These are phyloP conservation scores for Percopsis transmontana DNA, from an alignment of 2,113 vertebrate genomes.

Conservation along the genomic window DNA sequence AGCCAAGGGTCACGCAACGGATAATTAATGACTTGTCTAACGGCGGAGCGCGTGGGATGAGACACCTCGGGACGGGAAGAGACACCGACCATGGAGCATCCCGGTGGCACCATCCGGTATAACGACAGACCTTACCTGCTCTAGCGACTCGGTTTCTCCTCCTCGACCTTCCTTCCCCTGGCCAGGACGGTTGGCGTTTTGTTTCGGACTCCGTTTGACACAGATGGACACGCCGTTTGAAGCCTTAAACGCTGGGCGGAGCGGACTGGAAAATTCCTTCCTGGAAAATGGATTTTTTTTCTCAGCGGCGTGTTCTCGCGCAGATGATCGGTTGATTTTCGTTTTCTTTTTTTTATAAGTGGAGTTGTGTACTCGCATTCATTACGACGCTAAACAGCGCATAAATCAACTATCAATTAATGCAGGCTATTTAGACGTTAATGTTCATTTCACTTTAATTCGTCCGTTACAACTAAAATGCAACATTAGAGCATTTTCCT, in stretches of 20 bases:
- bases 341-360: neutral
- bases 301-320: constrained; percentile 34
- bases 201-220: constrained; percentile 30
- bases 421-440: neutral
- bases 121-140: constrained; percentile 80
- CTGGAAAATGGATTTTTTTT: constrained; percentile 24
- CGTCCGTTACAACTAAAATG: neutral
- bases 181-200: neutral
- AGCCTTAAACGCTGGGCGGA: constrained; percentile 3
- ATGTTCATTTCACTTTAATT: neutral
- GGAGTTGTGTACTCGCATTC: neutral
- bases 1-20: constrained; percentile 71
- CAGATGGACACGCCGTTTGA: constrained; percentile 17
- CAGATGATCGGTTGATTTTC: neutral
- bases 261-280: neutral
- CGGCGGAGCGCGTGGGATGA: constrained; percentile 53
- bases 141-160: constrained; percentile 15
- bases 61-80: constrained; percentile 52
- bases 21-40: constrained; percentile 78
- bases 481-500: no score
- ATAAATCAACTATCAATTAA: neutral
- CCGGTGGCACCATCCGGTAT: constrained; percentile 39
- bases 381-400: neutral
- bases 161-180: neutral
- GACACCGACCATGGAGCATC: constrained; percentile 49